Conservation (phyloP, 35 echinoderm and acorn worm species). For the Chiridota heheva region DNA sequence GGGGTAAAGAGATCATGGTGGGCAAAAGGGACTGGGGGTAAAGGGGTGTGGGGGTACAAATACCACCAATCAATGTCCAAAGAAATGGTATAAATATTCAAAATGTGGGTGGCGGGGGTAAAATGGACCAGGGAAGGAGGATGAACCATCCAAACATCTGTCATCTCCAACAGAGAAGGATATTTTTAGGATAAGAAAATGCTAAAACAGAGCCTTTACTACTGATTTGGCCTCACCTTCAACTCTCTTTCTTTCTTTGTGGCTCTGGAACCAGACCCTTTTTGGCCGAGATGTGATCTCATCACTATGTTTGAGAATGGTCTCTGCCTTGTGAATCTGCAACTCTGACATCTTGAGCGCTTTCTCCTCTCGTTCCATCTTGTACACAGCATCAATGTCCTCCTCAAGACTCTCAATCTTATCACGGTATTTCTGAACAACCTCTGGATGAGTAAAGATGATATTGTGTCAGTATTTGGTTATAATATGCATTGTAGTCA, state of each 20-base stretch:
- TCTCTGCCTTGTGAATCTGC: slow-evolving; percentile 74
- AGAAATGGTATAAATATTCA: too few species aligned
- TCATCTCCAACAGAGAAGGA: too few species aligned
- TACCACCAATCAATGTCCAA: too few species aligned
- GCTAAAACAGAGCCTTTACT: too few species aligned
- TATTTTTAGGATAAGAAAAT: too few species aligned
- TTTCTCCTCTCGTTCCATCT: slow-evolving; percentile 86
- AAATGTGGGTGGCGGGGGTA: too few species aligned
- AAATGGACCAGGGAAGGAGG: too few species aligned
- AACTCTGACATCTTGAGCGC: slow-evolving; percentile 72
- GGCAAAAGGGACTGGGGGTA: too few species aligned
- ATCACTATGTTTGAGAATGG: slow-evolving; percentile 69
- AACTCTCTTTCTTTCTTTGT: slow-evolving; percentile 70
- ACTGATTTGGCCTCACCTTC: too few species aligned
- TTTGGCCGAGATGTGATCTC: slow-evolving; percentile 72
- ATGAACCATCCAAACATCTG: too few species aligned
- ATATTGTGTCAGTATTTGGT: not conserved
- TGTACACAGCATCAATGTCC: slow-evolving; percentile 69
- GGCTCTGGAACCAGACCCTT: slow-evolving; percentile 87
- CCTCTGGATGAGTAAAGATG: slow-evolving; percentile 40
- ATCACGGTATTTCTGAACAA: slow-evolving; percentile 82
- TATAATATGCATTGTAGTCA: not conserved
- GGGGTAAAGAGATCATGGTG: too few species aligned
- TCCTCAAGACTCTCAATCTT: slow-evolving; percentile 88
- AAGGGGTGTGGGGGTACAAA: too few species aligned